Conservation (phyloP, 2,888 invertebrate genomes). For the Clepsis dumicolana region DNA sequence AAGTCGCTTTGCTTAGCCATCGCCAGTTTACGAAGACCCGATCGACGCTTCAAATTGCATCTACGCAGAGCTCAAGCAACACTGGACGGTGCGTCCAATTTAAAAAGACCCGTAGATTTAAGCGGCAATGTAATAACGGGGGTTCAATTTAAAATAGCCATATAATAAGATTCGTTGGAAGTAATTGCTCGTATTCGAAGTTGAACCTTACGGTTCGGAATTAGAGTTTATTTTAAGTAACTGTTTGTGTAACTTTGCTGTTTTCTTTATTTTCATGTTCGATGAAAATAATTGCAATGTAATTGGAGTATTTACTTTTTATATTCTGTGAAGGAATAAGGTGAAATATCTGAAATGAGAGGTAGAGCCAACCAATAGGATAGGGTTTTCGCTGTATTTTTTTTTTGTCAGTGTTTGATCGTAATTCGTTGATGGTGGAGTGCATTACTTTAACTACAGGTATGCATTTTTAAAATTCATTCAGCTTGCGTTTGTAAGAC, state of each 20-base stretch:
- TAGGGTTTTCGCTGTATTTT: too few species aligned
- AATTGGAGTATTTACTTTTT: neutral
- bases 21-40: neutral
- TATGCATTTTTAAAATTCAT: too few species aligned
- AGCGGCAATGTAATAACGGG: neutral
- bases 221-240: neutral
- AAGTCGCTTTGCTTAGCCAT: neutral
- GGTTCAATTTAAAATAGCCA: neutral
- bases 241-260: neutral
- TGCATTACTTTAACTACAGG: too few species aligned
- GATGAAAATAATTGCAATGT: constrained; percentile 6
- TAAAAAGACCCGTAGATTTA: neutral
- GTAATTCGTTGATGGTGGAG: too few species aligned
- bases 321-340: neutral
- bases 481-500: too few species aligned
- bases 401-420: too few species aligned
- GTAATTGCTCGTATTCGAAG: neutral
- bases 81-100: neutral
- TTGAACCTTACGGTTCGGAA: neutral
- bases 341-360: neutral
- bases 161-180: neutral
- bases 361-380: too few species aligned
- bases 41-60: neutral
- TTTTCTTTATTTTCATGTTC: neutral
- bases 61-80: neutral